These are phyloP conservation scores for Pollachius pollachius DNA, from an alignment of 2,113 vertebrate genomes.

Conservation along the genomic window DNA sequence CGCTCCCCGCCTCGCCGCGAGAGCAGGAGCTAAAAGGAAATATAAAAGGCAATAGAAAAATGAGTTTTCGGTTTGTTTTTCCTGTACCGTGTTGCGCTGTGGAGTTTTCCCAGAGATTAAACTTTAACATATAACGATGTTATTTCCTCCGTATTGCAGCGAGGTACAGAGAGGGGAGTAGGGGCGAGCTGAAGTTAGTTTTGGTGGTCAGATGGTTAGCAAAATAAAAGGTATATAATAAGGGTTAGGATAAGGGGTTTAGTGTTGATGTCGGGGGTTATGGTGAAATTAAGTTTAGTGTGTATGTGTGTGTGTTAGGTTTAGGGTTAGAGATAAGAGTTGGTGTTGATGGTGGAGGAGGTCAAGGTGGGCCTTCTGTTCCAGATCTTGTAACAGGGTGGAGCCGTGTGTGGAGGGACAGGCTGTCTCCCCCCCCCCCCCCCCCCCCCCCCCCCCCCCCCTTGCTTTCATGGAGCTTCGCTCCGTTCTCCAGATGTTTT, in stretches of 20 bases:
- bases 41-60: slow-evolving; percentile 7
- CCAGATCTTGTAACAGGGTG: slow-evolving; percentile 44
- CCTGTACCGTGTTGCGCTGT: slow-evolving; percentile 28
- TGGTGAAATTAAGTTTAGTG: background rate
- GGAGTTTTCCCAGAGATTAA: slow-evolving; percentile 56
- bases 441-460: background rate
- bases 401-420: slow-evolving; percentile 6
- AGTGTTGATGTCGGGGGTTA: too few species aligned
- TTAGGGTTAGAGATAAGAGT: slow-evolving; percentile 56
- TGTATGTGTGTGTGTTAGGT: slow-evolving; percentile 9
- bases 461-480: too few species aligned
- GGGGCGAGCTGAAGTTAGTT: too few species aligned
- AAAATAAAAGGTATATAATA: too few species aligned
- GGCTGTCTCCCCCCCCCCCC: slow-evolving; percentile 3
- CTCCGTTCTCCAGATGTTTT: too few species aligned
- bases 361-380: slow-evolving; percentile 60
- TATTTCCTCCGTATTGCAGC: slow-evolving; percentile 32
- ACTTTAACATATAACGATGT: slow-evolving; percentile 25
- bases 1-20: slow-evolving; percentile 34
- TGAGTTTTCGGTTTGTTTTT: too few species aligned
- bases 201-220: too few species aligned
- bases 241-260: background rate
- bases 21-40: slow-evolving; percentile 31
- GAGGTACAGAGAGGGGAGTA: too few species aligned
- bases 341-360: slow-evolving; percentile 28